Conservation (phyloP, 2,888 invertebrate species). For the Caenorhabditis doughertyi region DNA sequence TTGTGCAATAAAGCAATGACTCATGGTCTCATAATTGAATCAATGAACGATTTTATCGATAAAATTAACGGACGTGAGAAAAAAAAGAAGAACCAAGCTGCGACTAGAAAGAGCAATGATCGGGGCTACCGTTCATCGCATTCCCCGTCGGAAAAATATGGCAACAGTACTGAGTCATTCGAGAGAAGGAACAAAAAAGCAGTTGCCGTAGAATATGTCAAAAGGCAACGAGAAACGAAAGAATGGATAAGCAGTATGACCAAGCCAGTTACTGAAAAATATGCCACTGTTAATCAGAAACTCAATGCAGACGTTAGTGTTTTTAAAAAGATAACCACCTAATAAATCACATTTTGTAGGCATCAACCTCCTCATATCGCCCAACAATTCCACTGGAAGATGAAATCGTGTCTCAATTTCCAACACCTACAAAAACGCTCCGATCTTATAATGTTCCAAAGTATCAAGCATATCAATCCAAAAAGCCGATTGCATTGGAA, state of each 20-base stretch:
- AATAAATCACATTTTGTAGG: background rate
- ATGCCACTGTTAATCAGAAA: background rate
- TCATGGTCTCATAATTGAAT: conserved; percentile 11
- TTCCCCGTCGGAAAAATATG: too few species aligned
- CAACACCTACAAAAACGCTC: background rate
- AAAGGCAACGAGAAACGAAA: background rate
- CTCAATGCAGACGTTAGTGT: background rate
- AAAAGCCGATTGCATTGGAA: background rate
- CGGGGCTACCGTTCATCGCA: too few species aligned
- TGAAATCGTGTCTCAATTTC: background rate
- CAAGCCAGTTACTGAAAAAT: background rate
- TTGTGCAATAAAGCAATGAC: conserved; percentile 33
- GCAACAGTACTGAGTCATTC: background rate
- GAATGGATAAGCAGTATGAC: background rate
- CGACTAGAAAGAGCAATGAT: too few species aligned
- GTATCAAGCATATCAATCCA: background rate
- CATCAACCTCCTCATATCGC: conserved; percentile 5
- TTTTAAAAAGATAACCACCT: too few species aligned
- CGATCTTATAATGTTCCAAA: background rate
- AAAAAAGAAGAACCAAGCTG: background rate
- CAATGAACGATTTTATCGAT: background rate
- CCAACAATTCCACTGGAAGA: conserved; percentile 39
- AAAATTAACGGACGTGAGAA: background rate
- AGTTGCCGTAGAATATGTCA: background rate
- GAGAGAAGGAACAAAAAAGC: background rate